Base-by-base conservation (phyloP, 2,888 invertebrate genomes). In the Mylabris sibirica region DNA sequence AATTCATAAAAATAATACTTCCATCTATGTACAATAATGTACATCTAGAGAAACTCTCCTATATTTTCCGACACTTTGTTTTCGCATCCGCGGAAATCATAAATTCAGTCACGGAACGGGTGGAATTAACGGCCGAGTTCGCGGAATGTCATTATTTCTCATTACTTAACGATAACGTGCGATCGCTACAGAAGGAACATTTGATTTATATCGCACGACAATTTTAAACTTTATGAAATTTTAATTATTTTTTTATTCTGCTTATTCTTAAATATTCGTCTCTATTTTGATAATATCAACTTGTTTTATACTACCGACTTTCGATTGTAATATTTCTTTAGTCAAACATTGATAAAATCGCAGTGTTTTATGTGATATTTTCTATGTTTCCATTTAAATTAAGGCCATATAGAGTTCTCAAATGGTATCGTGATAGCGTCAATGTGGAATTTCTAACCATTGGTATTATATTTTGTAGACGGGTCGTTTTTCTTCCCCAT, bases 401-500 rank as follows among this genome's bases (percentile, higher is more conserved):
- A 72, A 70, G 73, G 74, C 63, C 71, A 71, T 74, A 76, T 76
- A 76, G 72, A 76, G 75, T 74, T 75, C 73, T 76, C 76, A 76
- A 74, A 76, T 73, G 73, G 75, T 76, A 76, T 76, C 76, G 73
- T 69, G 76, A 76, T 75, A 76, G 68, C 72, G 65, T 63, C 61
- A 57, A 57, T 26, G 22, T 44, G 71, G 73, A 75, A 75, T 76
- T 72, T 67, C 72, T 68, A 72, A 68, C 74, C 65, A 65, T 61
- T 53, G 66, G 24, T 67, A 66, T 67, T 60, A 64, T 67, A 70
- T 65, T 30, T 30, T 67, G 60, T 57, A 34, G 41, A 20, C 44
- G 49, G 60, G 53, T 35, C 59, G 59, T 38, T 65, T 57, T 57
- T 57, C 57, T 57, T 57, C 22, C 26, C 57, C 26, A 12, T 22